Base-by-base conservation (phyloP, 2,888 invertebrate species). In the Himalopsyche anomala region DNA sequence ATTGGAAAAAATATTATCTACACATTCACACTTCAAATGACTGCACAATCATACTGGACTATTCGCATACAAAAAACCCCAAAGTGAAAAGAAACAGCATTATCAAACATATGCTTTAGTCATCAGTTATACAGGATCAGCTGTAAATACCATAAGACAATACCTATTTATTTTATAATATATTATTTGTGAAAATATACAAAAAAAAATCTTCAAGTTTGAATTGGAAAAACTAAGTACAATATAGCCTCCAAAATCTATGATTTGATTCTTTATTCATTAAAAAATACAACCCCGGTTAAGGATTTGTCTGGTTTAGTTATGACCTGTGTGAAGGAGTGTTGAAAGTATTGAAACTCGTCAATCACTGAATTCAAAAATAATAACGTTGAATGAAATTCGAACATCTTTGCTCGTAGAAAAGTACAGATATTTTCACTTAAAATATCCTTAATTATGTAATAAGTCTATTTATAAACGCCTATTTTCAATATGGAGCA, bases 401-500 rank as follows among this genome's bases (percentile, higher is more conserved):
- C 38, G 28, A 28, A 74, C 19, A 36, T 74, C 28, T 74, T 74
- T 74, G 38, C 36, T 74, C 74, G 12, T 69, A 69, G 8, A 74
- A 74, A 74, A 74, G 62, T 62, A 19, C 3, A 62, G 62, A 19
- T 62, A 62, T 62, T 74, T 74, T 74, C 74, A 74, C 74, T 74
- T 36, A 36, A 74, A 74, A 36, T 74, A 74, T 74, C 36, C 74
- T 36, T 38, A 74, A 36, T 74, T 36, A 38, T 74, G 15, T 56
- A 62, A 84, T 56, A 84, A 80, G 45, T 81, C 81, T 84, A 81
- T n/a, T 55, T 9, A 45, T 56, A 54, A 56, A 81, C 28, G 36
- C 42, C 19, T 40, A 55, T 83, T 80, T 69, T 93, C 94, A 97
- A 93, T 97, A 97, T 89, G 97, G 97, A 91, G 97, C 96, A 92